Percentiles rank a stretch among this genome's conserved stretches.
Conservation (phyloP, 2,888 invertebrate species). For the Heliconius cydno region DNA sequence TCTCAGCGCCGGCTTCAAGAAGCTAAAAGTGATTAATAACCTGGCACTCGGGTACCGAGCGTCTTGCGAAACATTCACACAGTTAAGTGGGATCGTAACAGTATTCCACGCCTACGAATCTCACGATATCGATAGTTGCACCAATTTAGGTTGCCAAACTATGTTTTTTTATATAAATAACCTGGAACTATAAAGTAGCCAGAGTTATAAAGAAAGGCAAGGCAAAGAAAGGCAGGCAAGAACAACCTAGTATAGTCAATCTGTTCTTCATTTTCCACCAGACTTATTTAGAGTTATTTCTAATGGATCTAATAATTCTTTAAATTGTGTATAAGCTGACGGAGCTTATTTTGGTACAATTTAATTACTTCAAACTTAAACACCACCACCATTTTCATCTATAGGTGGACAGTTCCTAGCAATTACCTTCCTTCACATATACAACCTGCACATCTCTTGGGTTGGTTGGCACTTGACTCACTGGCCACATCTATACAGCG, state of each 20-base stretch:
- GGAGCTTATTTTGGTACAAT: too few species aligned
- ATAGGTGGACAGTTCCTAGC: background rate
- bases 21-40: slow-evolving; percentile 36
- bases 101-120: slow-evolving; percentile 65
- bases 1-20: slow-evolving; percentile 24
- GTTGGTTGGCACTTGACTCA: slow-evolving; percentile 34
- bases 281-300: background rate
- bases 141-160: slow-evolving; percentile 30
- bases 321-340: background rate
- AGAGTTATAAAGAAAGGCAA: background rate
- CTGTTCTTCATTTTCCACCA: background rate
- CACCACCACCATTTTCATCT: background rate
- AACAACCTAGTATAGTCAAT: background rate
- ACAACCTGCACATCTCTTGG: background rate
- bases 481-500: slow-evolving; percentile 21
- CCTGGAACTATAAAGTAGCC: background rate
- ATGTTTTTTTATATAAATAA: slow-evolving; percentile 23
- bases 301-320: background rate
- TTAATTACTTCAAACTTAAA: background rate
- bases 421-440: too few species aligned
- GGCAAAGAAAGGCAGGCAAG: background rate
- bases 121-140: slow-evolving; percentile 38
- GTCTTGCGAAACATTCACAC: slow-evolving; percentile 43
- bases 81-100: slow-evolving; percentile 55
- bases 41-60: slow-evolving; percentile 27